Conservation (phyloP, 2,888 invertebrate species). For the Cyclophora albipunctata region DNA sequence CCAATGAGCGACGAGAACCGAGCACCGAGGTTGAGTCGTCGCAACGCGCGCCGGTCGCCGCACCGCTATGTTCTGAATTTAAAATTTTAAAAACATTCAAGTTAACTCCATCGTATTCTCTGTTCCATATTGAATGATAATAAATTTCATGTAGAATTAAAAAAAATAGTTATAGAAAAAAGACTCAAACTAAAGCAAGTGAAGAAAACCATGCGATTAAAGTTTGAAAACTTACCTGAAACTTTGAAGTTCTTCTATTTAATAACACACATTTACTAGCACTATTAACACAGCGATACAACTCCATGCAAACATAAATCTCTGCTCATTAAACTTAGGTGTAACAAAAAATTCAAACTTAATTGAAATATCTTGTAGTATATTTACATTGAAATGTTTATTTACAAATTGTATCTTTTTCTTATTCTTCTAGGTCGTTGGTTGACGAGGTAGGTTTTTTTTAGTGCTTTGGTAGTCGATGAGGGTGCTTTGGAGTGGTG, state of each 20-base stretch:
- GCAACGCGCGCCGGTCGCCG: conserved; percentile 52
- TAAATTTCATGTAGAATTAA: not conserved
- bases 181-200: conserved; percentile 8
- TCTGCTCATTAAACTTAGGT: conserved; percentile 48
- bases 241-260: not conserved
- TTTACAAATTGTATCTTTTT: conserved; percentile 30
- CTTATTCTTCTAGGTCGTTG: conserved; percentile 29
- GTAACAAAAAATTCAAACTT: conserved; percentile 23
- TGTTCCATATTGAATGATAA: not conserved
- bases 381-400: conserved; percentile 35
- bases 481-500: conserved; percentile 19
- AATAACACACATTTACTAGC: conserved; percentile 7
- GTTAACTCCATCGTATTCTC: not conserved
- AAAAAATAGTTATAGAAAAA: not conserved
- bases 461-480: conserved; percentile 18
- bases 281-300: conserved; percentile 7
- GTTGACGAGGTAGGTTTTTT: conserved; percentile 37
- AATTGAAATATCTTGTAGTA: conserved; percentile 21
- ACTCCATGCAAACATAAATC: conserved; percentile 36
- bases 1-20: conserved; percentile 85
- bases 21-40: conserved; percentile 81
- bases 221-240: conserved; percentile 13
- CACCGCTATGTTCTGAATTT: conserved; percentile 57
- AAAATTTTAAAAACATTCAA: not conserved
- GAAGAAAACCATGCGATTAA: conserved; percentile 13